Evolutionary conservation across 2,113 vertebrate genomes (phyloP).

Genomic region (Odontophorus gujanensis): DNA sequence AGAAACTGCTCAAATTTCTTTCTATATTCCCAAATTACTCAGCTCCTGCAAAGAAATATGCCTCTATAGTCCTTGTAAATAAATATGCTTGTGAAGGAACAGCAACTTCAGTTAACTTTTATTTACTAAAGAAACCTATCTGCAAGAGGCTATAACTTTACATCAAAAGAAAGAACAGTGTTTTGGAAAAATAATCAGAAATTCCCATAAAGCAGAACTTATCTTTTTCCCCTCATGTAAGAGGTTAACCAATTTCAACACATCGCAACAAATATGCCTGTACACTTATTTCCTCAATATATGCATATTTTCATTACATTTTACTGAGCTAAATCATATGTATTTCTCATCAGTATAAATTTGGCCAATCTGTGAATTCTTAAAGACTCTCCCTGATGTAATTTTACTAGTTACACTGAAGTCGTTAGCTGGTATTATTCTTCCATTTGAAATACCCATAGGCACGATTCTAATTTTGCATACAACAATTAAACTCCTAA

Average conservation of each 20-base stretch:
- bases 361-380: conserved; percentile 50
- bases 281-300: conserved; percentile 13
- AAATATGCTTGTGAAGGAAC: neutral
- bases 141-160: neutral
- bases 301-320: conserved; percentile 55
- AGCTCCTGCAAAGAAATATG: neutral
- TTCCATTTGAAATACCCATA: conserved; percentile 64
- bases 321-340: conserved; percentile 41
- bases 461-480: conserved; percentile 40
- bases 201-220: conserved; percentile 28
- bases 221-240: conserved; percentile 1
- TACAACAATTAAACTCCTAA: conserved; percentile 53
- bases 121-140: conserved; percentile 1
- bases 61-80: neutral
- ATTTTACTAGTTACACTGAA: conserved; percentile 55
- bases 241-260: conserved; percentile 15
- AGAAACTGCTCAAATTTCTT: neutral
- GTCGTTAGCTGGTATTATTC: conserved; percentile 61
- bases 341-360: conserved; percentile 54
- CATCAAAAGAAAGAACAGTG: neutral
- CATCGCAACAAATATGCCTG: neutral
- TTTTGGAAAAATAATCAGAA: conserved; percentile 11
- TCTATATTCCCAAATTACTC: neutral
- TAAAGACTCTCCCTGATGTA: conserved; percentile 58
- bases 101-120: neutral